A percentile compares a stretch with the other conserved stretches of the same genome.
phyloP scores from a whole-genome alignment of 2,888 invertebrate species.

The Drosophila affinis region DNA sequence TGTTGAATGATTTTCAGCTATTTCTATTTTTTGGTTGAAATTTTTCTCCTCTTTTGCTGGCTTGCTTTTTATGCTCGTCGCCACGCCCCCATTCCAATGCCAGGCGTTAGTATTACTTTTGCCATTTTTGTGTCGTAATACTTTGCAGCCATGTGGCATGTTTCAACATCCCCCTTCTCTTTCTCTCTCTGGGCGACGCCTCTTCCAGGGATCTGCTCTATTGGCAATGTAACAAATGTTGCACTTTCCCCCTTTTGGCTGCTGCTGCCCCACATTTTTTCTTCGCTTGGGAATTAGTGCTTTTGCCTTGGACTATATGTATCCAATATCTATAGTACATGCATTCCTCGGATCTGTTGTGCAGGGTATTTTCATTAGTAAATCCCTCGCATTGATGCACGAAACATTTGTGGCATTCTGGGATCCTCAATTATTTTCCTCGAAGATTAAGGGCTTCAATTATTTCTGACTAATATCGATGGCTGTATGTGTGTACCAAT shows the following conservation, averaged over 20 bases:
- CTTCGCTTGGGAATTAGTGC: constrained; percentile 57
- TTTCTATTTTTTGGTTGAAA: constrained; percentile 44
- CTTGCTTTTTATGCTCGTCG: constrained; percentile 39
- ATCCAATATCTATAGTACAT: constrained; percentile 29
- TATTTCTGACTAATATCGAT: background rate
- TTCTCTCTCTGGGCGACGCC: constrained; percentile 16
- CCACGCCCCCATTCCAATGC: constrained; percentile 45
- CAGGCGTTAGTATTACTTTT: background rate
- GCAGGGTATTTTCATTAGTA: background rate
- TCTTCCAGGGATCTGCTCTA: constrained; percentile 29
- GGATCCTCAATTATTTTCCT: background rate
- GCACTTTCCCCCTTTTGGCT: constrained; percentile 25
- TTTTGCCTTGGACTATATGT: constrained; percentile 49
- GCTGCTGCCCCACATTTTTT: constrained; percentile 42
- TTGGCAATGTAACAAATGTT: constrained; percentile 43
- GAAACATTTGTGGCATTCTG: constrained; percentile 7
- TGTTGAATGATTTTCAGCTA: constrained; percentile 64
- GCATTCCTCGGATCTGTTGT: background rate
- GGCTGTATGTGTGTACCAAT: background rate
- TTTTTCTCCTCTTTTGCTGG: constrained; percentile 14
- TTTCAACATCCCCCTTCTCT: constrained; percentile 27
- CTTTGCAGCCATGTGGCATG: constrained; percentile 64
- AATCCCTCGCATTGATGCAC: constrained; percentile 7
- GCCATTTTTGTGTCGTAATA: constrained; percentile 56
- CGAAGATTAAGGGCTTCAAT: background rate